phyloP scores from a whole-genome alignment of 1,140 invertebrate genomes.

The Hesperophylax magnus region DNA sequence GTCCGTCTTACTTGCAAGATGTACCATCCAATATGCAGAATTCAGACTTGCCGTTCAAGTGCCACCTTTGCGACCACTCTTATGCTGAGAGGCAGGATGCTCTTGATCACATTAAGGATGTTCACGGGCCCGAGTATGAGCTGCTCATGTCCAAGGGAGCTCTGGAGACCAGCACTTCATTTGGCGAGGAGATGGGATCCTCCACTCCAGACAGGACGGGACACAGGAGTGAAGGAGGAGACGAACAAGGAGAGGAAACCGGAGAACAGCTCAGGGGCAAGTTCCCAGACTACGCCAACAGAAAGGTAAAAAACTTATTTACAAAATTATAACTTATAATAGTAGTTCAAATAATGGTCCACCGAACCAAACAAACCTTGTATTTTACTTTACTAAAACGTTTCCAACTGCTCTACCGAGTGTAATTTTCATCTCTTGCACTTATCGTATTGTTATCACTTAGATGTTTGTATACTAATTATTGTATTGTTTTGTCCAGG shows the following conservation, averaged over 20 bases:
- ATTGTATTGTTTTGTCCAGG: conserved; percentile 67
- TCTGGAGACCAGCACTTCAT: conserved; percentile 73
- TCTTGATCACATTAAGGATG: conserved; percentile 83
- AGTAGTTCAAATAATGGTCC: too few relatives aligned
- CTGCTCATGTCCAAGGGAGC: conserved; percentile 85
- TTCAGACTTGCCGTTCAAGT: conserved; percentile 88
- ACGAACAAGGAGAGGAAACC: conserved; percentile 70
- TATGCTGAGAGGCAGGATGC: conserved; percentile 85
- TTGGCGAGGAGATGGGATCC: conserved; percentile 48
- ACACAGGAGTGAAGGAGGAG: conserved; percentile 67
- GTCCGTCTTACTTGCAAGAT: conserved; percentile 49
- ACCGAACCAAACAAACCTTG: too few relatives aligned
- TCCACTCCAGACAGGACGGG: conserved; percentile 43
- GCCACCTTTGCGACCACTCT: conserved; percentile 91
- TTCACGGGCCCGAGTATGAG: conserved; percentile 81
- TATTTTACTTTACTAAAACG: too few relatives aligned
- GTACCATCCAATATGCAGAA: conserved; percentile 50
- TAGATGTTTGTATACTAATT: too few relatives aligned
- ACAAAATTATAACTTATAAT: too few relatives aligned
- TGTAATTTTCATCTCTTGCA: too few relatives aligned
- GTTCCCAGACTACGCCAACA: conserved; percentile 89
- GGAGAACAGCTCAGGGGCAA: conserved; percentile 76
- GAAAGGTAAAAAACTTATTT: conserved; percentile 75
- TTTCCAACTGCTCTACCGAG: too few relatives aligned
- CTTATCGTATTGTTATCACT: too few relatives aligned